Evolutionary conservation across 2,113 vertebrate genomes (phyloP), one percentile per base, ranked within the genome.

Genomic region (Phasianus colchicus): DNA sequence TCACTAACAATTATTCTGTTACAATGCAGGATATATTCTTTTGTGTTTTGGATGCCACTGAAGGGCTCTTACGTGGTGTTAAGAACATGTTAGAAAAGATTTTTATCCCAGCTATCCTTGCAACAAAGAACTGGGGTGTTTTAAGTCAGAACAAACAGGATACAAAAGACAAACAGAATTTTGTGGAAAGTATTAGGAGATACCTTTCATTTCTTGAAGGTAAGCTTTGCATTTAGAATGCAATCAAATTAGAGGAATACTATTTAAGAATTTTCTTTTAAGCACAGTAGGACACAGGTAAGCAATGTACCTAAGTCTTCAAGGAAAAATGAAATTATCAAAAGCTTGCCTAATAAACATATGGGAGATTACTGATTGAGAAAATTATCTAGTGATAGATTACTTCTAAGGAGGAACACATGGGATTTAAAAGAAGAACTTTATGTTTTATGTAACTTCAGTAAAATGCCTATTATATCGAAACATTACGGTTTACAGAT

Each of bases 131-230:
- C 61, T 98, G 98, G 98, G 98, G 98, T 80, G 95, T 88, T 88
- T 91, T 99, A 86, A 96, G 96, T 83, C 97, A 98, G n/a, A 97
- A 96, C 14, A 97, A 96, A 80, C 95, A 98, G 48, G 98, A 97
- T 94, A 97, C 89, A 69, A 97, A 96, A 79, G 91, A 97, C 67
- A 98, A 97, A 92, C 88, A 97, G 38, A 88, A 97, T 82, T 98
- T 98, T 32, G 86, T 94, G 86, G 97, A 98, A 94, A 96, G 89
- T 24, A 86, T 98, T 69, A 97, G 96, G 22, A 97, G 95, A 92
- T 98, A 94, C 55, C 73, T 98, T 86, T 94, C 94, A 29, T 98
- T 98, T 95, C 96, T 99, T 95, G 96, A 98, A 94, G 98, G 98
- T 98, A 97, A 98, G 97, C 78, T 70, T 84, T 83, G 67, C 40